Evolutionary conservation across 2,113 vertebrate species (phyloP).

Genomic region (Otis tarda): DNA sequence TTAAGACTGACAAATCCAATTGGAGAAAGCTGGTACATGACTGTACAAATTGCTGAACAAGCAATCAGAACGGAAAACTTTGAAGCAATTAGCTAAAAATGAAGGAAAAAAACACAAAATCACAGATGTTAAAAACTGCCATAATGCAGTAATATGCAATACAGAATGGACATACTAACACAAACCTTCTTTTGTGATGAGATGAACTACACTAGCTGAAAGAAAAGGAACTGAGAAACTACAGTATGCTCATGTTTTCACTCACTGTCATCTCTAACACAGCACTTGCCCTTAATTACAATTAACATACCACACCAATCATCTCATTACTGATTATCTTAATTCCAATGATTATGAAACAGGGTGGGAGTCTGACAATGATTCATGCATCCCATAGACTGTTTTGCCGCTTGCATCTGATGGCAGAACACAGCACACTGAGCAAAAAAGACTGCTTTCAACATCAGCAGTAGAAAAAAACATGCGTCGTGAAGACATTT

Average conservation of each 20-base stretch:
- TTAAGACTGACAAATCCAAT: conserved; percentile 26
- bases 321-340: conserved; percentile 44
- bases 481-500: not conserved
- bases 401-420: not conserved
- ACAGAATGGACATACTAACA: not conserved
- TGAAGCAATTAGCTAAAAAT: not conserved
- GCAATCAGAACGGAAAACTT: not conserved
- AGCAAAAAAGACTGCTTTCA: not conserved
- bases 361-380: conserved; percentile 10
- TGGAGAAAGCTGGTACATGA: conserved; percentile 1
- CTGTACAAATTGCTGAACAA: not conserved
- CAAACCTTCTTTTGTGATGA: not conserved
- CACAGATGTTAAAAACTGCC: not conserved
- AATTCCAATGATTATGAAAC: conserved; percentile 44
- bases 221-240: not conserved
- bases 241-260: not conserved
- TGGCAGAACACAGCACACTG: not conserved
- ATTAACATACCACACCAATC: conserved; percentile 44
- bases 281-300: conserved; percentile 33
- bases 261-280: not conserved
- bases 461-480: not conserved
- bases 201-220: not conserved
- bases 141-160: not conserved
- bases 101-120: not conserved
- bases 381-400: conserved; percentile 26